Percentiles rank a stretch among this genome's conserved stretches.
phyloP scores from a whole-genome alignment of 2,888 invertebrate genomes.

The Protophormia terraenovae region DNA sequence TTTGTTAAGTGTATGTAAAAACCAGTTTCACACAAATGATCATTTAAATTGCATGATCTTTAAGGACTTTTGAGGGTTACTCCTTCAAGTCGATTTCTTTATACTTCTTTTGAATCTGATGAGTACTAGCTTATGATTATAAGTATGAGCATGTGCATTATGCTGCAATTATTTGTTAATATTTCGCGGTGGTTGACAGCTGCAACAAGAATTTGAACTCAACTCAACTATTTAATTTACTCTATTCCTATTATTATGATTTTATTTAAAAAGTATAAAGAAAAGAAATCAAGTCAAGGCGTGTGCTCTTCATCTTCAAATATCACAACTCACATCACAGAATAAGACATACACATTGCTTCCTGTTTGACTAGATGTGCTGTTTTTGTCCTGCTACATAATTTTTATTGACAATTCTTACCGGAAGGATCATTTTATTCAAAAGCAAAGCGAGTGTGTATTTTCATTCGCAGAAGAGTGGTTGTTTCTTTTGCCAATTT shows the following conservation, averaged over 20 bases:
- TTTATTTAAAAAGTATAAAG: not conserved
- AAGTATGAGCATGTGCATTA: conserved; percentile 25
- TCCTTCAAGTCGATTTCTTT: conserved; percentile 56
- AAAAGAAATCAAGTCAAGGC: conserved; percentile 60
- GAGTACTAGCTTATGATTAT: not conserved
- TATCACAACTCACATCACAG: conserved; percentile 49
- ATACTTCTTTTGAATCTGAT: not conserved
- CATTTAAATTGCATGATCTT: conserved; percentile 36
- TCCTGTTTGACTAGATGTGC: conserved; percentile 75
- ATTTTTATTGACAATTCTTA: conserved; percentile 68
- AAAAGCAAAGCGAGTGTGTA: conserved; percentile 40
- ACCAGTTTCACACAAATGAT: conserved; percentile 41
- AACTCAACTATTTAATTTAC: conserved; percentile 36
- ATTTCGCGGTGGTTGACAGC: conserved; percentile 63
- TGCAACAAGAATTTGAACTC: conserved; percentile 27
- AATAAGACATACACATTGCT: conserved; percentile 77
- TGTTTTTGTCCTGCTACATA: conserved; percentile 68
- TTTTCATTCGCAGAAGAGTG: conserved; percentile 19
- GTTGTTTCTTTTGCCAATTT: conserved; percentile 51
- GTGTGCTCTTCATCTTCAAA: conserved; percentile 69
- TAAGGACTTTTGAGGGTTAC: conserved; percentile 42
- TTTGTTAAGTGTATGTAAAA: conserved; percentile 35
- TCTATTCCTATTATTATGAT: conserved; percentile 42
- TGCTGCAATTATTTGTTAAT: conserved; percentile 59
- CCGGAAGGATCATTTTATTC: conserved; percentile 76